These are phyloP conservation scores for Periparus ater DNA, from an alignment of 2,797 vertebrate species.

Conservation along the genomic window DNA sequence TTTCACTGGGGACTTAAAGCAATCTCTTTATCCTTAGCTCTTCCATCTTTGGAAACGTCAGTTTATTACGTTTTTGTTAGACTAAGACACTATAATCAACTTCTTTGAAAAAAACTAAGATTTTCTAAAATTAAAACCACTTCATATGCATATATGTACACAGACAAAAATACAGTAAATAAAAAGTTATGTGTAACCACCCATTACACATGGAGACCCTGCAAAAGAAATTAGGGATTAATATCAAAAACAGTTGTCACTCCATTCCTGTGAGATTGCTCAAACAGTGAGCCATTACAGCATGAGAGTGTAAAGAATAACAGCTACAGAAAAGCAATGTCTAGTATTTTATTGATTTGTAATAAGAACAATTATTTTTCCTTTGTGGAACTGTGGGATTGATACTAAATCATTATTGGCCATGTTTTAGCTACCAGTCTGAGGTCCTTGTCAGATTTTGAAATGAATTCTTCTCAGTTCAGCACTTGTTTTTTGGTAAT, in stretches of 20 bases:
- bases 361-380: neutral
- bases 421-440: neutral
- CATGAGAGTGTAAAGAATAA: neutral
- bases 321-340: neutral
- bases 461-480: neutral
- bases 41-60: neutral
- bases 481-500: neutral
- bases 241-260: neutral
- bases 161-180: neutral
- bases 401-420: neutral
- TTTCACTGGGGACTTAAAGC: neutral
- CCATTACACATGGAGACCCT: fast-evolving
- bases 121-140: neutral
- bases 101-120: neutral
- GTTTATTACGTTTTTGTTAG: neutral
- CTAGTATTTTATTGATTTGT: neutral
- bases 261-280: neutral
- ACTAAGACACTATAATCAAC: neutral
- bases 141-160: neutral
- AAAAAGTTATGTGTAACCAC: neutral
- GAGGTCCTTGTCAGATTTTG: neutral
- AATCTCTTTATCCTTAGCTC: neutral
- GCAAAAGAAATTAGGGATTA: neutral
- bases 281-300: neutral
- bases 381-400: neutral